phyloP scores from a whole-genome alignment of 1,140 invertebrate species.

The Microvelia longipes region DNA sequence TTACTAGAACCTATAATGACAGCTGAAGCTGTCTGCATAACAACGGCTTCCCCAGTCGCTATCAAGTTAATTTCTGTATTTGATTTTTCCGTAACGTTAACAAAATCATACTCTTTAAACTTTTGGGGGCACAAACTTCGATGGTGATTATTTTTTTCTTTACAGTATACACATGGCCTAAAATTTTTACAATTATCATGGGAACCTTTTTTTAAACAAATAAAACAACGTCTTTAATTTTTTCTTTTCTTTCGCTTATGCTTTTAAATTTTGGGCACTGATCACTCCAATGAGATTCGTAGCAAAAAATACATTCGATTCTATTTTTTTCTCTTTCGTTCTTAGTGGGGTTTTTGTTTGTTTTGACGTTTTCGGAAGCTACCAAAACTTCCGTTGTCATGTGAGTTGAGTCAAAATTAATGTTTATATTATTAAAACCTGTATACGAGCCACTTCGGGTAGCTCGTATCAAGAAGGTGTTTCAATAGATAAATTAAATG shows the following conservation, averaged over 20 bases:
- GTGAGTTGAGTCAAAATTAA: not conserved
- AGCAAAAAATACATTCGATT: not conserved
- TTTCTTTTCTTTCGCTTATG: not conserved
- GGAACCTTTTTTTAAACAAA: not conserved
- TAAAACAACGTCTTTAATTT: not conserved
- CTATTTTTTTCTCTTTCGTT: not conserved
- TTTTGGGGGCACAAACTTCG: not conserved
- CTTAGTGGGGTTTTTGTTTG: not conserved
- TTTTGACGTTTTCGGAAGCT: not conserved
- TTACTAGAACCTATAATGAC: not conserved
- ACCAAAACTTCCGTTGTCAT: not conserved
- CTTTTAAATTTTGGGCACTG: not conserved
- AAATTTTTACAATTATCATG: not conserved
- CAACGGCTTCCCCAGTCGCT: not conserved
- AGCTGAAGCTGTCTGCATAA: not conserved
- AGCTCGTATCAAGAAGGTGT: too few relatives aligned
- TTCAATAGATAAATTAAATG: too few relatives aligned
- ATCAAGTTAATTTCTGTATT: not conserved
- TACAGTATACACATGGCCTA: not conserved
- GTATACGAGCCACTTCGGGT: too few relatives aligned
- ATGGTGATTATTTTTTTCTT: not conserved
- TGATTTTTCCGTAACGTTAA: not conserved
- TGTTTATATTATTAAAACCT: not conserved
- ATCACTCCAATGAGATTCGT: not conserved
- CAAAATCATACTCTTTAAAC: not conserved